Base-by-base conservation (phyloP, 2,113 vertebrate genomes). In the Athene cunicularia region DNA sequence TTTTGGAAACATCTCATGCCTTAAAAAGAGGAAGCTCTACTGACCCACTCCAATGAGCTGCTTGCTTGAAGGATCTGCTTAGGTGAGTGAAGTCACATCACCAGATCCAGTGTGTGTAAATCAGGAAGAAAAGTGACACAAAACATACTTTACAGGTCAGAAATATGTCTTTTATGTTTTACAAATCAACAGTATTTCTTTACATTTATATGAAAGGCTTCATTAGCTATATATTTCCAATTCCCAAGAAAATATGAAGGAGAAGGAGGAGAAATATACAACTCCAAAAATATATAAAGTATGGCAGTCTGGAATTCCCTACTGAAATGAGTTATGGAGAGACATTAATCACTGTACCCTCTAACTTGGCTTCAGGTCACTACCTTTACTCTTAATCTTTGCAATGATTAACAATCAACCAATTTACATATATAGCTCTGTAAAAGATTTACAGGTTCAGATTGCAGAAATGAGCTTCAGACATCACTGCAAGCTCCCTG, bases 381-480 rank as follows among this genome's bases (percentile, higher is more conserved):
- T 70, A 91, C 89, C 86, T 94, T 92, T 90, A 87, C 83, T 95
- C 88, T 86, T 80, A 80, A 85, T 88, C 73, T 93, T 90, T 94
- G 67, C 58, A 97, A 94, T 90, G 81, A 93, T 97, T 97, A 97
- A 95, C 96, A 63, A 70, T 73, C 62, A 27, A 12, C 5, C 53
- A 39, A 87, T 92, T 96, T 94, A 72, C 77, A 88, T 80, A 49
- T n/a, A 88, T 18, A 79, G 49, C 32, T 91, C 80, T 91, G 94
- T 95, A 87, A 97, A 97, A 97, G 32, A 95, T 97, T 97, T 88
- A 96, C 93, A 95, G 50, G 41, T 60, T 73, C 35, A 50, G 35
- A 43, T 37, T 66, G 58, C 49, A 89, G 8, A 35, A 86, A 89
- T 55, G 66, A 93, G 66, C 30, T 93, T 28, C 64, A 93, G 49